Evolutionary conservation across 2,797 vertebrate species (phyloP), one percentile per base, ranked within the genome.

Genomic region (Lophius americanus): DNA sequence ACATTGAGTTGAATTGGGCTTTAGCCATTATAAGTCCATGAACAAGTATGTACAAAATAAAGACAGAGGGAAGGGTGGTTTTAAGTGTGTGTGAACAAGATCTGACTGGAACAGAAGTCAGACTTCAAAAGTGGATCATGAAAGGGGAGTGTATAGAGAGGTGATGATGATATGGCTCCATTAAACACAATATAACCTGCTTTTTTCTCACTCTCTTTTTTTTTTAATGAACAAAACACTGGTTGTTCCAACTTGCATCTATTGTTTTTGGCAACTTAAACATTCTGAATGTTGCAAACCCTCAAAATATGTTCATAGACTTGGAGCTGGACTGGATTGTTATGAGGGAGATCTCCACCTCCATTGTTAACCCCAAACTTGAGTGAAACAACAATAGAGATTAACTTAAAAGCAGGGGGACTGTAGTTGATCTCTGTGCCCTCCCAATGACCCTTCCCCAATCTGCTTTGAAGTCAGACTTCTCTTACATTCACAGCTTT

Each of bases 401-500:
- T 11, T 64, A n/a, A 23, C 43, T 41, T 44, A 48, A 6, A n/a
- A 64, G 3, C 8, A 57, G 48, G 41, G 65, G 10, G 11, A 5
- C 36, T 33, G 67, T 6, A 52, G 14, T 6, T 5, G 49, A 7
- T 47, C 43, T 56, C 33, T 67, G 44, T 55, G 36, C 59, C 67
- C 52, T 52, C 68, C 42, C 43, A 50, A 58, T 7, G 60, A 43
- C 38, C 51, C n/a, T 57, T 60, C 69, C 44, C 66, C 42, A 56
- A 60, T 46, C 64, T 73, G 38, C 51, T 76, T 60, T 84, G 39
- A 64, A 49, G 39, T 80, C 60, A 36, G 47, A 73, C 67, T 42
- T 73, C 55, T 37, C 58, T 68, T 75, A 59, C 46, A 60, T 54
- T 56, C 57, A 50, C 23, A 61, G 48, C 35, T 35, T 64, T 70